Evolutionary conservation across 2,113 vertebrate genomes (phyloP).

Genomic region (Piprites chloris): DNA sequence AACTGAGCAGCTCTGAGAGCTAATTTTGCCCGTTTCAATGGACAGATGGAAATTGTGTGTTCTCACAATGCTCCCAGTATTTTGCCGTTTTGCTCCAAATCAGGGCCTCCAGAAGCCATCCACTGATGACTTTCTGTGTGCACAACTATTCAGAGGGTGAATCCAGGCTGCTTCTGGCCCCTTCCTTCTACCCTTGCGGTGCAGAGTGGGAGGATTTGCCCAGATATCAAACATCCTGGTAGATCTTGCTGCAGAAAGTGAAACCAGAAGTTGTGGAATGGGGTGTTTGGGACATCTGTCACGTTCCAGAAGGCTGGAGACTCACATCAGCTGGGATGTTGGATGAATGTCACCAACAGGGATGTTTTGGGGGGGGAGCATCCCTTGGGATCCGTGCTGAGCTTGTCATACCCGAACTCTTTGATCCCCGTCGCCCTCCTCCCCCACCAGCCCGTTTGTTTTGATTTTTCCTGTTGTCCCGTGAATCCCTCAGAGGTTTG

Average conservation of each 20-base stretch:
- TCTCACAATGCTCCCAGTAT: background rate
- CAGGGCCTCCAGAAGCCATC: background rate
- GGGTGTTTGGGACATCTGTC: background rate
- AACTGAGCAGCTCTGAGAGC: background rate
- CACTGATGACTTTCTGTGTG: background rate
- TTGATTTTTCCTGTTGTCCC: background rate
- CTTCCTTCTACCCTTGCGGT: background rate
- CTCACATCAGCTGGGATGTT: background rate
- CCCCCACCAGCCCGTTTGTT: background rate
- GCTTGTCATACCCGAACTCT: background rate
- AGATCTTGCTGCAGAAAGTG: background rate
- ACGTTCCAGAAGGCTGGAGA: background rate
- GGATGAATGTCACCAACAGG: background rate
- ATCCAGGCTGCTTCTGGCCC: background rate
- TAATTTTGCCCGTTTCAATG: conserved; percentile 1
- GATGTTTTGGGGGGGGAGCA: background rate
- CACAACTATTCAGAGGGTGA: background rate
- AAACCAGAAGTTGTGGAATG: accelerated
- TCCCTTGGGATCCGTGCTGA: accelerated
- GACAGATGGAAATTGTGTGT: conserved; percentile 53
- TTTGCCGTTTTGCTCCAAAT: background rate
- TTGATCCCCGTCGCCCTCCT: background rate
- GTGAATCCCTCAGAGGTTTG: background rate
- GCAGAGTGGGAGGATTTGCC: background rate
- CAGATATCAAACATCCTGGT: background rate